phyloP scores from a whole-genome alignment of 2,113 vertebrate species.

The Erpornis zantholeuca region DNA sequence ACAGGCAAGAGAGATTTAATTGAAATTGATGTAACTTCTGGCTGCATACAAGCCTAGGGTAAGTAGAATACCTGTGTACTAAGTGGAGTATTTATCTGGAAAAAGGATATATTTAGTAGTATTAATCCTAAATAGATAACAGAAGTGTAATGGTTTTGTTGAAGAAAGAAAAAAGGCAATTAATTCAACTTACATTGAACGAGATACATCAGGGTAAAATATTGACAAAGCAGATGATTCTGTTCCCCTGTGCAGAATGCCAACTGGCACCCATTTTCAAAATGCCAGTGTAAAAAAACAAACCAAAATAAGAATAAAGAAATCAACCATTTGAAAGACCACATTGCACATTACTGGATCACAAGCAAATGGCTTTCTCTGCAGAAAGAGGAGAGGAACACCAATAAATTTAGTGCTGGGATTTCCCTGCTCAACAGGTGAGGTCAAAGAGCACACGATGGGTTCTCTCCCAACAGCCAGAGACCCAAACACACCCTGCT shows the following conservation, averaged over 20 bases:
- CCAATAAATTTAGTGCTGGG: background rate
- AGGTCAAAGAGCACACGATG: rapidly evolving
- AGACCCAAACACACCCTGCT: background rate
- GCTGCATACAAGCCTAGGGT: background rate
- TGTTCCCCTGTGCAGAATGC: slow-evolving; percentile 37
- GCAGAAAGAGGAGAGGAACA: background rate
- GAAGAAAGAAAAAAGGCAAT: slow-evolving; percentile 51
- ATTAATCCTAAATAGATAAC: slow-evolving; percentile 21
- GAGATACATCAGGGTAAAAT: slow-evolving; percentile 66
- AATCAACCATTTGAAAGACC: background rate
- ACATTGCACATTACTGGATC: background rate
- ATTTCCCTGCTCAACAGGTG: background rate
- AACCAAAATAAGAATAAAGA: background rate
- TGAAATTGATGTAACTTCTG: background rate
- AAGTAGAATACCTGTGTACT: background rate
- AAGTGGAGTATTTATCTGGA: background rate
- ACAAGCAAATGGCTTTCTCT: background rate
- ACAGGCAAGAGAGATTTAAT: background rate
- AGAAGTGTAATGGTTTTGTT: slow-evolving; percentile 22
- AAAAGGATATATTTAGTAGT: background rate
- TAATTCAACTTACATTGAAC: slow-evolving; percentile 57
- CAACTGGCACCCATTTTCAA: slow-evolving; percentile 44
- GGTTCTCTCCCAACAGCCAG: background rate
- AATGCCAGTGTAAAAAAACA: background rate
- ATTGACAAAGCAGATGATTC: slow-evolving; percentile 54